Conservation (phyloP, 2,797 vertebrate genomes). For the Bradypodion pumilum region DNA sequence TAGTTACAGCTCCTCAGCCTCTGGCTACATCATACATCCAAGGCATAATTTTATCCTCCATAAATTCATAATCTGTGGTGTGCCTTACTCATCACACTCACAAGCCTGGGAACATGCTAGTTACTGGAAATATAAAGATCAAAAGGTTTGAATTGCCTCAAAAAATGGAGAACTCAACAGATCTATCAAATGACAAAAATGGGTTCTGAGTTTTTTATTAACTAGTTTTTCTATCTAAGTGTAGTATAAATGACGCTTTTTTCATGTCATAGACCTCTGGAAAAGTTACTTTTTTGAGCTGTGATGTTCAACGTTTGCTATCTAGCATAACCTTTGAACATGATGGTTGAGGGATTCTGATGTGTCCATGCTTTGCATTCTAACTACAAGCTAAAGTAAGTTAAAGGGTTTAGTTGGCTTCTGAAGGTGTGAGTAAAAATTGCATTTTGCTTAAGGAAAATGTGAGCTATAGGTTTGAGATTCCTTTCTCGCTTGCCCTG, state of each 20-base stretch:
- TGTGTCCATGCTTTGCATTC: too few relatives aligned
- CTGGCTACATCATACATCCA: conserved; percentile 16
- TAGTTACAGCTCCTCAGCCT: conserved; percentile 22
- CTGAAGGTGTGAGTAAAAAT: neutral
- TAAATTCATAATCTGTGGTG: neutral
- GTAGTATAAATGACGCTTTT: neutral
- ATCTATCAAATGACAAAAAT: neutral
- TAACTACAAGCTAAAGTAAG: neutral
- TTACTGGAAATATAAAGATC: conserved; percentile 18
- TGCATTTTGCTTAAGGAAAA: neutral
- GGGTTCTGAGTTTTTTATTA: neutral
- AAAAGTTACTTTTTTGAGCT: too few relatives aligned
- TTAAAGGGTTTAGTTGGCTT: neutral
- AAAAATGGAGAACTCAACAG: conserved; percentile 3
- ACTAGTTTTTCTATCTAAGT: neutral
- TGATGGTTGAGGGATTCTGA: too few relatives aligned
- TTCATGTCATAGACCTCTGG: neutral
- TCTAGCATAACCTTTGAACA: too few relatives aligned
- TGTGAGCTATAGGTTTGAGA: neutral
- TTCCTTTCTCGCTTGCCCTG: conserved; percentile 37
- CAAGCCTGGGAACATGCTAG: conserved; percentile 26
- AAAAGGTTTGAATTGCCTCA: conserved; percentile 5
- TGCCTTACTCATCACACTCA: conserved; percentile 16
- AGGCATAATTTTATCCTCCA: neutral
- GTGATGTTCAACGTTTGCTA: too few relatives aligned